Evolutionary conservation across 1,140 invertebrate genomes (phyloP).

Genomic region (Hyles vespertilio): DNA sequence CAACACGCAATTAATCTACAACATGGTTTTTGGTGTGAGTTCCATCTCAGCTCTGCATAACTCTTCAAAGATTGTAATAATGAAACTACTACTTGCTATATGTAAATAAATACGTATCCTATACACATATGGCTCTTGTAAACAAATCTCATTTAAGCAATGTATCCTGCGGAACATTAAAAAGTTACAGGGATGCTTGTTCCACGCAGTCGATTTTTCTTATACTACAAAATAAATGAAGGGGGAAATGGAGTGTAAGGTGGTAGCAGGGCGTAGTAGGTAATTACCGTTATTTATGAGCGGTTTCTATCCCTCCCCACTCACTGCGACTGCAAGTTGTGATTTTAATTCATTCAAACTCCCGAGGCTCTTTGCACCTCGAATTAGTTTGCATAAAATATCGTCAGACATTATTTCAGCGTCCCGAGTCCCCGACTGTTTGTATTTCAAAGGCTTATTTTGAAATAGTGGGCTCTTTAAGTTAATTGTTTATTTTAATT

Average conservation of each 20-base stretch:
- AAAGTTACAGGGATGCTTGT: not conserved
- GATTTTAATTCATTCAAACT: conserved; percentile 65
- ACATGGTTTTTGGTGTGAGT: no score
- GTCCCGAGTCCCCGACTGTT: conserved; percentile 28
- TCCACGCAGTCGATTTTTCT: conserved; percentile 9
- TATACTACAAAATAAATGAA: conserved; percentile 26
- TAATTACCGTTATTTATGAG: conserved; percentile 69
- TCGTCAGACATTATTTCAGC: conserved; percentile 48
- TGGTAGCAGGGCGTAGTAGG: conserved; percentile 8
- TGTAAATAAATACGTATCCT: no score
- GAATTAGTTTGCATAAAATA: conserved; percentile 67
- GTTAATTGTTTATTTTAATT: conserved; percentile 18
- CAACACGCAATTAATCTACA: no score
- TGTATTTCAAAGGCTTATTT: conserved; percentile 46
- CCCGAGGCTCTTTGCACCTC: conserved; percentile 59
- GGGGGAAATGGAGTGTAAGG: conserved; percentile 15
- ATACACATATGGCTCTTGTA: no score
- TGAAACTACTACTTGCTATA: no score
- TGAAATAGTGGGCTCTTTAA: conserved; percentile 24
- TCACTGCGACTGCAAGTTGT: conserved; percentile 55
- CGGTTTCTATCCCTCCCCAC: conserved; percentile 46
- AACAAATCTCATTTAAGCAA: no score
- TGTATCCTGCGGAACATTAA: no score
- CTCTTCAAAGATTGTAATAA: no score
- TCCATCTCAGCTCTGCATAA: no score